phyloP scores from a whole-genome alignment of 2,797 vertebrate species.

The Eulemur albifrons region DNA sequence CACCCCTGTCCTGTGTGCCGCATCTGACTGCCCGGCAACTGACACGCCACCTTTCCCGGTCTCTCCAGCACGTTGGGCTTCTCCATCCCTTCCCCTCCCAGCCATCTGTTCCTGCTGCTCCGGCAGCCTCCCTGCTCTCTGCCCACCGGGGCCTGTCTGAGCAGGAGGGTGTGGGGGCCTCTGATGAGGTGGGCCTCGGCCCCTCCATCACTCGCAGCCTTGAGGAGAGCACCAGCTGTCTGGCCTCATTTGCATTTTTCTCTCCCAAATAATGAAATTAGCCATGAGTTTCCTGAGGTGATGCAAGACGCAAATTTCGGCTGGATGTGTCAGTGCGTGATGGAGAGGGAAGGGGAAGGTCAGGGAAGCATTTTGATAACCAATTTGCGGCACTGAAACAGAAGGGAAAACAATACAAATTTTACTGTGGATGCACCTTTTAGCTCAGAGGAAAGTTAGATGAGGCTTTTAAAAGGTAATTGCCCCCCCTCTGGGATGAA shows the following conservation, averaged over 20 bases:
- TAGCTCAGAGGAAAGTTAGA: not conserved
- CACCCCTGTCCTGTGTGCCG: constrained; percentile 44
- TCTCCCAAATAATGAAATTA: constrained; percentile 98
- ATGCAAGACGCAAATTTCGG: constrained; percentile 89
- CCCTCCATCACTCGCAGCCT: constrained; percentile 93
- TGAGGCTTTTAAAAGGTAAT: not conserved
- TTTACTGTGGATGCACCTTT: constrained; percentile 12
- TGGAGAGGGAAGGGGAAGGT: constrained; percentile 87
- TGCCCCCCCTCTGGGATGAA: not conserved
- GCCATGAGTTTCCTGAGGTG: constrained; percentile 98
- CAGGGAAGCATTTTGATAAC: constrained; percentile 78
- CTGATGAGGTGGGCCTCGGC: constrained; percentile 91
- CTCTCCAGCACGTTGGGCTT: constrained; percentile 79
- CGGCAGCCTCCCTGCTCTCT: constrained; percentile 83
- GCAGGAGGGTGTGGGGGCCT: constrained; percentile 87
- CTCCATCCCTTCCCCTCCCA: constrained; percentile 83
- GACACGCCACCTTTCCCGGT: constrained; percentile 79
- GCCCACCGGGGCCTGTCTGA: constrained; percentile 90
- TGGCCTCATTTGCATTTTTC: constrained; percentile 96
- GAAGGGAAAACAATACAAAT: constrained; percentile 52
- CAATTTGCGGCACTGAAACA: constrained; percentile 62
- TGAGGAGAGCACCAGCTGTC: constrained; percentile 95
- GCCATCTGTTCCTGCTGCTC: constrained; percentile 93
- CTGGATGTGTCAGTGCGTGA: constrained; percentile 87
- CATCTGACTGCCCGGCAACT: constrained; percentile 81